These are phyloP conservation scores for Dryomyza anilis DNA, from an alignment of 2,888 invertebrate species.

Conservation along the genomic window DNA sequence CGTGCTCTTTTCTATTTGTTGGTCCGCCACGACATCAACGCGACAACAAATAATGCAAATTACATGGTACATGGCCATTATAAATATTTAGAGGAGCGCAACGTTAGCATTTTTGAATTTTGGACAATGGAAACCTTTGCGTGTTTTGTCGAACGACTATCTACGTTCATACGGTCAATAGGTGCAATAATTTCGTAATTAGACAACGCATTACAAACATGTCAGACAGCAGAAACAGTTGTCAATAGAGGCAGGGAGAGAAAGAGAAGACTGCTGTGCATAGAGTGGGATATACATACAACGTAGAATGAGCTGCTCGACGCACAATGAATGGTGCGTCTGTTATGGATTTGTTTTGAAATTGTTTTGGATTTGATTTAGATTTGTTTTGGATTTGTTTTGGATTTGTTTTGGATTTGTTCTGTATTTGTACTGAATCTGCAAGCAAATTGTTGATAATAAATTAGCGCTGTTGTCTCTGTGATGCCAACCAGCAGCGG, in stretches of 20 bases:
- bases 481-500: not conserved
- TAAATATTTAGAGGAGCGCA: too few relatives aligned
- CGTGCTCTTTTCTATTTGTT: too few relatives aligned
- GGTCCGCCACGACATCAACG: not conserved
- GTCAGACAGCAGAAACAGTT: not conserved
- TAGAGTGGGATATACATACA: too few relatives aligned
- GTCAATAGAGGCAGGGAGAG: not conserved
- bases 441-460: not conserved
- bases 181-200: conserved; percentile 20
- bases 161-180: not conserved
- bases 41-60: not conserved
- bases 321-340: not conserved
- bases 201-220: conserved; percentile 7
- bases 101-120: too few relatives aligned
- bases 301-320: too few relatives aligned
- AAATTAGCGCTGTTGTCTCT: not conserved
- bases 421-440: conserved; percentile 1
- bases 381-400: conserved; percentile 5
- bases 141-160: not conserved
- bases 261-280: not conserved
- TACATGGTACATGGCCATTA: too few relatives aligned
- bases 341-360: not conserved
- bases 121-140: too few relatives aligned
- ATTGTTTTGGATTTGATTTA: not conserved
- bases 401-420: not conserved